Evolutionary conservation across 2,113 vertebrate genomes (phyloP).

Genomic region (Bos javanicus): DNA sequence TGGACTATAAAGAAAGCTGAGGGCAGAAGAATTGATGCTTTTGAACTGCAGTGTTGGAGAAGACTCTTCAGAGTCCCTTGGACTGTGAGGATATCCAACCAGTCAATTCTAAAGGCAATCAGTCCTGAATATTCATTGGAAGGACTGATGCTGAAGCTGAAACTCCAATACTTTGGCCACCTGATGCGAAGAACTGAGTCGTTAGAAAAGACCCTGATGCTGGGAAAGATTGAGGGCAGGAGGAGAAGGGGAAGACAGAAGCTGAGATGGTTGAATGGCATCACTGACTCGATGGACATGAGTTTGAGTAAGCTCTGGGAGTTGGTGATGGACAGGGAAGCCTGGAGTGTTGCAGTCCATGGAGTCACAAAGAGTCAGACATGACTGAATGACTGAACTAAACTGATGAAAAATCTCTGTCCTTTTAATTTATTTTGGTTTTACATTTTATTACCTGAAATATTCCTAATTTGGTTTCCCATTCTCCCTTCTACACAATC

Average conservation of each 20-base stretch:
- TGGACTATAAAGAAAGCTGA: neutral
- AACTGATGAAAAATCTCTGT: neutral
- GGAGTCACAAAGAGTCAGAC: neutral
- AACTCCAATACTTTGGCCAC: neutral
- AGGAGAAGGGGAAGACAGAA: neutral
- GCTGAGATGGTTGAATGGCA: neutral
- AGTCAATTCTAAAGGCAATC: neutral
- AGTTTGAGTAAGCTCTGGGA: neutral
- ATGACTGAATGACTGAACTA: neutral
- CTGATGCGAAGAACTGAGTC: neutral
- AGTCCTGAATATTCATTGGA: neutral
- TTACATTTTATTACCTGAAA: neutral
- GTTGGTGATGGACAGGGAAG: neutral
- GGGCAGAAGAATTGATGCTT: neutral
- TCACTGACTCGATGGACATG: neutral
- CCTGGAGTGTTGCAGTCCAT: neutral
- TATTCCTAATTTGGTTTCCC: neutral
- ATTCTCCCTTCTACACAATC: neutral
- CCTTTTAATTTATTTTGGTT: neutral
- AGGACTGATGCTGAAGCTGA: neutral
- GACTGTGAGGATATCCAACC: neutral
- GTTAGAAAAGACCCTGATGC: neutral
- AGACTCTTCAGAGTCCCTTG: neutral
- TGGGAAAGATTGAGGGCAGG: neutral
- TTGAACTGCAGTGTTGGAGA: neutral